A percentile compares a stretch with the other conserved stretches of the same genome.
Evolutionary conservation across 2,888 invertebrate species (phyloP).

Genomic region (Yponomeuta plumbellus): DNA sequence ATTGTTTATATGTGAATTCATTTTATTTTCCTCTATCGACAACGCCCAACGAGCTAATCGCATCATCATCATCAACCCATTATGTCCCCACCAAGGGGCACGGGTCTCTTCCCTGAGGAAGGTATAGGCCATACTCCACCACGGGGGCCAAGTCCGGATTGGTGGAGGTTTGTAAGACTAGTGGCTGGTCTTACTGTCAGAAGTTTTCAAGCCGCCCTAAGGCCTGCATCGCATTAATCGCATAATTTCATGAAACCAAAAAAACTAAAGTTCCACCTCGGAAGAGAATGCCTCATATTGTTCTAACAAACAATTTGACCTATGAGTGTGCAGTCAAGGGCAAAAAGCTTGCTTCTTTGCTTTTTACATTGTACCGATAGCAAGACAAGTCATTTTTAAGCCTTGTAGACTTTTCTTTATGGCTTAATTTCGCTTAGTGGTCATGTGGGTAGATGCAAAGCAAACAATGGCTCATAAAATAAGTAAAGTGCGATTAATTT

Average conservation of each 20-base stretch:
- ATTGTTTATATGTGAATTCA: too few species aligned
- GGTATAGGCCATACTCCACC: too few species aligned
- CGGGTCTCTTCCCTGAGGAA: too few species aligned
- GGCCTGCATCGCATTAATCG: too few species aligned
- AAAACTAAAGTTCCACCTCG: background rate
- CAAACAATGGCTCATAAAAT: background rate
- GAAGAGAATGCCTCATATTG: background rate
- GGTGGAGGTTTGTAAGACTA: too few species aligned
- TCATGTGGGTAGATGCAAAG: background rate
- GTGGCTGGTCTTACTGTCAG: too few species aligned
- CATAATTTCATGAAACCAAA: background rate
- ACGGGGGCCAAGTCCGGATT: too few species aligned
- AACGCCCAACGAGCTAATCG: too few species aligned
- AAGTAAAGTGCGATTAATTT: background rate
- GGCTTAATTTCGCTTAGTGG: background rate
- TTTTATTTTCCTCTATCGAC: too few species aligned
- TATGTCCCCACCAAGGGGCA: too few species aligned
- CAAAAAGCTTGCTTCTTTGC: background rate
- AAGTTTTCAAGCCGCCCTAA: too few species aligned
- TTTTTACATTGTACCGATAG: background rate
- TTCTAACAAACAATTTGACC: background rate
- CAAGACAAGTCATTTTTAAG: background rate
- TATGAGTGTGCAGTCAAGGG: slow-evolving; percentile 2
- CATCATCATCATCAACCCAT: too few species aligned
- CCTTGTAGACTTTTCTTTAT: background rate